Base-by-base conservation (phyloP, 2,113 vertebrate species). In the Dromaius novaehollandiae region DNA sequence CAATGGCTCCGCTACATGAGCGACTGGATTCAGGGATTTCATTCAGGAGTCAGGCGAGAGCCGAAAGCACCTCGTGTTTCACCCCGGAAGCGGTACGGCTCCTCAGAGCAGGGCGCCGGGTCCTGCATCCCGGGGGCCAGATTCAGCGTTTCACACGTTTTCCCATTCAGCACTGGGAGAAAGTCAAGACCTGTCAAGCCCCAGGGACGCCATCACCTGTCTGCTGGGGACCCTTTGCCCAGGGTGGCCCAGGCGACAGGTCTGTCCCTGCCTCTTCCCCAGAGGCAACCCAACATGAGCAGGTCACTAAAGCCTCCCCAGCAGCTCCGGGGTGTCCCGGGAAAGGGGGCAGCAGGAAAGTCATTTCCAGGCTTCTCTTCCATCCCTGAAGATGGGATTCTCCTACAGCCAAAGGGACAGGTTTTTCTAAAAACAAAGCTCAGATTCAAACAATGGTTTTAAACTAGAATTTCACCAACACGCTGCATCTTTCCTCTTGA, bases 81-180 rank as follows among this genome's bases (percentile, higher is more conserved):
- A 4, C 34, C 66, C 42, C 11, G 46, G 84, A 6, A 4, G 2
- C 1, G 21, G 24, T 1, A 30, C 22, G 5, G 68, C 24, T 51
- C 17, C 38, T 40, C 8, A 5, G 50, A 3, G 66, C 2, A 0
- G 0, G 76, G 50, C 2, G 66, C 2, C 0, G 0, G 76, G 63
- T 40, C 36, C 66, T 20, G 20, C 3, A n/a, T 30, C 42, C 65
- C 15, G 30, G 53, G 50, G n/a, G 28, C 34, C 9, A 20, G 28
- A 48, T 9, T 14, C 66, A 42, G 46, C 51, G 6, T 6, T 7
- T 34, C 53, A 66, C n/a, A 40, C 34, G 1, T 17, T 25, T 66
- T 17, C 66, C 44, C 8, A 1, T 13, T 51, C 65, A 3, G 2
- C 13, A 25, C 11, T 2, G 22, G 50, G 14, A 40, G 3, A n/a